These are phyloP conservation scores for Drosophila triauraria DNA, from an alignment of 1,140 invertebrate genomes.

Conservation along the genomic window DNA sequence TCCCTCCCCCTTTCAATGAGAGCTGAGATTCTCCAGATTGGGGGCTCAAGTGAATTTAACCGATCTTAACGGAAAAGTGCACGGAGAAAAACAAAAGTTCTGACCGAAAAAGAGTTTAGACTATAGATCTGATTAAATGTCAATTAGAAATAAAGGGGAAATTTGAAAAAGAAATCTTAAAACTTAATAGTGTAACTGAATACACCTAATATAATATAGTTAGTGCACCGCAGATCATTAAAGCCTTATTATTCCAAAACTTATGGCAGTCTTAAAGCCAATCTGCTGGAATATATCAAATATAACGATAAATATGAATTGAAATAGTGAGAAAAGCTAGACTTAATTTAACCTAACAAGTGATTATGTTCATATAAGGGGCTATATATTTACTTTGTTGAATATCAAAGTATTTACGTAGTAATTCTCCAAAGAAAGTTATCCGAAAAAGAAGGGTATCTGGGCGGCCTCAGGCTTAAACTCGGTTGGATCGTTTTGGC, in stretches of 20 bases:
- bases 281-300: not conserved
- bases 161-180: no score
- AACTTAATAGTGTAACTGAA: not conserved
- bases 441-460: conserved; percentile 20
- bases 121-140: not conserved
- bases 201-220: not conserved
- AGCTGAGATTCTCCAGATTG: conserved; percentile 20
- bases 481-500: conserved; percentile 64
- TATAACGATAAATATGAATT: not conserved
- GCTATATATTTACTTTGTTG: no score
- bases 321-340: not conserved
- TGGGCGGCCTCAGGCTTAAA: conserved; percentile 15
- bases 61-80: conserved; percentile 30
- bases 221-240: no score
- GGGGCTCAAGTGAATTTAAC: conserved; percentile 18
- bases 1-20: conserved; percentile 6
- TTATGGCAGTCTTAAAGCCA: no score
- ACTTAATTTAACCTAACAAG: no score
- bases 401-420: not conserved
- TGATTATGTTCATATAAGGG: no score
- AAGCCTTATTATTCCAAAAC: no score
- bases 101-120: not conserved
- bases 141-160: not conserved
- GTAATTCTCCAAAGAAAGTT: not conserved
- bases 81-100: not conserved